A percentile compares a stretch with the other conserved stretches of the same genome.
Evolutionary conservation across 2,888 invertebrate genomes (phyloP).

Genomic region (Philaethria dido): DNA sequence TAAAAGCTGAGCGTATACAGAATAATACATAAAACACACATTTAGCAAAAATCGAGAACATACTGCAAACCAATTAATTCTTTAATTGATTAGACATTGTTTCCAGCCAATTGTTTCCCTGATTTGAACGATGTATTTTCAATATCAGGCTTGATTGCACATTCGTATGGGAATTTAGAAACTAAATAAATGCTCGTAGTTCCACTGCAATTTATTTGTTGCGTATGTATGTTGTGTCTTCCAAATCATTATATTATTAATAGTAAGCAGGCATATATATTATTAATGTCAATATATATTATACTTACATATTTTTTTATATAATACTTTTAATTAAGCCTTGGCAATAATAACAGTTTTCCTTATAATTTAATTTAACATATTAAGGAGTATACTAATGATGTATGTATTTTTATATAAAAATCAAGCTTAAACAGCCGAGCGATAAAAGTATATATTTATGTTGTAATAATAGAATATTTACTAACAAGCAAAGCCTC

Average conservation of each 20-base stretch:
- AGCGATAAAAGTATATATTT: too few species aligned
- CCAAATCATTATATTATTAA: neutral
- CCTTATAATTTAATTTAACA: too few species aligned
- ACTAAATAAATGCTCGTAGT: neutral
- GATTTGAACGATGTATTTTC: constrained; percentile 21
- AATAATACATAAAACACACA: neutral
- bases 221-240: neutral
- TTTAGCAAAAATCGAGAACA: constrained; percentile 6
- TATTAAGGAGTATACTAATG: too few species aligned
- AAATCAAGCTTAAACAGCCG: too few species aligned
- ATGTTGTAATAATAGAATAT: too few species aligned
- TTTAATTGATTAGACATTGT: constrained; percentile 14
- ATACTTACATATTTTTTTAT: too few species aligned
- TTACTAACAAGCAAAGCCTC: too few species aligned
- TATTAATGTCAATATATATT: too few species aligned
- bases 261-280: too few species aligned
- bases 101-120: constrained; percentile 19
- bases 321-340: too few species aligned
- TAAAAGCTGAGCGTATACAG: neutral
- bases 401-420: too few species aligned
- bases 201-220: neutral
- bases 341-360: too few species aligned
- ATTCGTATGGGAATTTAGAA: constrained; percentile 1
- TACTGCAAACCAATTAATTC: constrained; percentile 11
- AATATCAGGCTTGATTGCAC: constrained; percentile 28